Evolutionary conservation across 2,888 invertebrate species (phyloP), one percentile per base, ranked within the genome.

Genomic region (Ormyrus pomaceus): DNA sequence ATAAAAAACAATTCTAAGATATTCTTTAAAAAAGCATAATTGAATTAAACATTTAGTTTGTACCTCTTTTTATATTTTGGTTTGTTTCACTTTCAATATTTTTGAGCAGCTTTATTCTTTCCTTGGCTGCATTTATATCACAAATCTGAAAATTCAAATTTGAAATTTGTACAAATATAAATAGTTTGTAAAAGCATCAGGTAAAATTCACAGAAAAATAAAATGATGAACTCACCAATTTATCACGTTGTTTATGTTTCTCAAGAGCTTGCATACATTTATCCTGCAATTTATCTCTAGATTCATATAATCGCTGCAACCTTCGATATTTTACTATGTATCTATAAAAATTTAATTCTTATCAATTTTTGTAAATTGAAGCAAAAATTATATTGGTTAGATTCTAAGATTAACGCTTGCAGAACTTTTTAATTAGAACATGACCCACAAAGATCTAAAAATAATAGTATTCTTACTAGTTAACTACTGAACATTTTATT

Each of bases 301-400:
- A 92, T 72, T 92, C 92, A 88, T 93, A 93, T 82, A 94, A 89
- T 84, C 93, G 92, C 83, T 92, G 89, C 79, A 94, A 92, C 84
- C 92, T 92, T 85, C 92, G 91, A 86, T 94, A 94, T 86, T 94
- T 94, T 85, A 95, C 94, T 50, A 92, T 91, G 88, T 93, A 93
- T 84, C 94, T 95, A 84, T 70, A 91, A 91, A 68, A 81, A 62
- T 62, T 46, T 34, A 34, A 34, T 59, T 6, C 7, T 51, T 34
- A 68, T 68, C 1, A 53, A 53, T 65, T 50, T 51, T 50, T 48
- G 48, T 50, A 11, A 5, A 68, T 56, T 62, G 19, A 34, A 61
- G 34, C 2, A 34, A 45, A 56, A 11, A 34, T 56, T 56, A n/a
- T 56, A 56, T 56, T 55, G 11, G 56, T 66, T 76, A 68, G 5